A percentile compares a stretch with the other conserved stretches of the same genome.
phyloP scores from a whole-genome alignment of 2,797 vertebrate genomes.

The Gallinago nigripennis region DNA sequence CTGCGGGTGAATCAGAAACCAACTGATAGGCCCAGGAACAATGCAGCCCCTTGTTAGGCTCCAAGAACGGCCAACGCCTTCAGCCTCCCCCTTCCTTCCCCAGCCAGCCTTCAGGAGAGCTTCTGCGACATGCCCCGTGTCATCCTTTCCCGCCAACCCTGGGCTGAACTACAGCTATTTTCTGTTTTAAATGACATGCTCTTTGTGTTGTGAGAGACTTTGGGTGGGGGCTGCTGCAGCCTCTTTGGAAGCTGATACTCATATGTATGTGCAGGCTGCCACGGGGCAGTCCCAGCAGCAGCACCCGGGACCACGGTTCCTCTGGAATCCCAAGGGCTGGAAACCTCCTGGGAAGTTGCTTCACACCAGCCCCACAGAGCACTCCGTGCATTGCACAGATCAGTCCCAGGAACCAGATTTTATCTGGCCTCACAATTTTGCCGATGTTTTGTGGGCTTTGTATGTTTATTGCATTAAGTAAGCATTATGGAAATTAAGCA shows the following conservation, averaged over 20 bases:
- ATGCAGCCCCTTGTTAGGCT: conserved; percentile 71
- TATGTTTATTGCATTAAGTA: conserved; percentile 8
- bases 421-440: neutral
- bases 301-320: neutral
- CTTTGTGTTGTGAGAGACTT: neutral
- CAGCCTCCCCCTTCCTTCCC: neutral
- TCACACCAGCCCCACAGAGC: neutral
- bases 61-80: neutral
- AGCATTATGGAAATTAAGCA: conserved; percentile 43
- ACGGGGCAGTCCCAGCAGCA: neutral
- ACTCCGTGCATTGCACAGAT: neutral
- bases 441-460: neutral
- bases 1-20: conserved; percentile 72
- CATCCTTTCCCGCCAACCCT: neutral
- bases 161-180: neutral
- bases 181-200: neutral
- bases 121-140: neutral
- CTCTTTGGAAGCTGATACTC: neutral
- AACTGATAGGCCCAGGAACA: conserved; percentile 68
- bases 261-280: neutral
- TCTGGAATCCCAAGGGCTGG: conserved; percentile 10
- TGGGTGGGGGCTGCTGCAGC: neutral
- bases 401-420: conserved; percentile 22
- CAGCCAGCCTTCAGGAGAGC: neutral
- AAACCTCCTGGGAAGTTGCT: conserved; percentile 34